These are phyloP conservation scores for Lycaena phlaeas DNA, from an alignment of 2,888 invertebrate species.

Conservation along the genomic window DNA sequence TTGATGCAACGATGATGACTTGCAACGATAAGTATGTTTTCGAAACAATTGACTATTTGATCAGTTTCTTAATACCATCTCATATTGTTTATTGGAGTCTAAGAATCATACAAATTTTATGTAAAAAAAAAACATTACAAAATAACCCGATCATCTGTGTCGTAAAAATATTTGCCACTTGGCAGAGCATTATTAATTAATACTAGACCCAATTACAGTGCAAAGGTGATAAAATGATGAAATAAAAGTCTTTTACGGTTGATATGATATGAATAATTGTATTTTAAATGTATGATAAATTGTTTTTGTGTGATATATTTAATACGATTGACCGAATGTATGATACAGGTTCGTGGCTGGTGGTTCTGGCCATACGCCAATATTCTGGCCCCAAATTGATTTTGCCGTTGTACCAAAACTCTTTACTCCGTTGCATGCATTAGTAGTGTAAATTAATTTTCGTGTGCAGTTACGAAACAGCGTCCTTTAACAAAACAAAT, in stretches of 20 bases:
- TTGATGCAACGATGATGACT: too few species aligned
- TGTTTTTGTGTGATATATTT: constrained; percentile 19
- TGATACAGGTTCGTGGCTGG: constrained; percentile 36
- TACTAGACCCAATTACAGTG: too few species aligned
- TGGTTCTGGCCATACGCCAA: constrained; percentile 50
- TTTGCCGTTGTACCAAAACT: constrained; percentile 52
- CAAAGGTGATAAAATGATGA: too few species aligned
- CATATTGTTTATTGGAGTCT: too few species aligned
- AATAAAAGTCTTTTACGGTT: background rate
- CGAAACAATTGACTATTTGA: too few species aligned
- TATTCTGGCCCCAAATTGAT: constrained; percentile 61
- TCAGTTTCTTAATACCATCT: too few species aligned
- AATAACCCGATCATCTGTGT: too few species aligned
- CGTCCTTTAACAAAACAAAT: constrained; percentile 13
- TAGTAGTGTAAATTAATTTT: constrained; percentile 50
- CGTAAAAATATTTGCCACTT: too few species aligned
- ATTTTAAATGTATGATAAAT: background rate
- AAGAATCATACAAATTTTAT: too few species aligned
- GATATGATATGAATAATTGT: background rate
- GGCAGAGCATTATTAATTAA: too few species aligned
- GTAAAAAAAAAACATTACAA: too few species aligned
- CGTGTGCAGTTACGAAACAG: constrained; percentile 17
- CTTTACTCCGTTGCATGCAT: constrained; percentile 45
- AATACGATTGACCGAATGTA: constrained; percentile 30
- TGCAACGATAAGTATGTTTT: too few species aligned